These are phyloP conservation scores for Cebus imitator DNA, from an alignment of 2,113 vertebrate genomes.

Conservation along the genomic window DNA sequence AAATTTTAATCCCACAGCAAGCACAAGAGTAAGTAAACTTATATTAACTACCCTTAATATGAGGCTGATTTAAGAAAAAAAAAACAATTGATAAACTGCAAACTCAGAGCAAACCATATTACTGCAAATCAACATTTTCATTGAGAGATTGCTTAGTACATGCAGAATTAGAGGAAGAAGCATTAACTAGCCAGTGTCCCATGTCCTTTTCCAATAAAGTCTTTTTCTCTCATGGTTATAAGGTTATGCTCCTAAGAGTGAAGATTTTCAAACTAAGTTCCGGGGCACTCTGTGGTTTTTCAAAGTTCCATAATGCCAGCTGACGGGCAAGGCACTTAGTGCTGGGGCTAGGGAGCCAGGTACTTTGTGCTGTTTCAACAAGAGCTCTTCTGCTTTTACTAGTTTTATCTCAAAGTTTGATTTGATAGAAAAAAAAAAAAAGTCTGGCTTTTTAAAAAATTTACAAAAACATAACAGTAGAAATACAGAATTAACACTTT, in stretches of 20 bases:
- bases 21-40: not conserved
- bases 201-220: not conserved
- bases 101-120: not conserved
- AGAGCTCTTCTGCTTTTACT: not conserved
- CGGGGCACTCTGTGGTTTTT: not conserved
- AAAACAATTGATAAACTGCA: not conserved
- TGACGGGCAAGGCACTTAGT: not conserved
- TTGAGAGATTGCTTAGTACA: not conserved
- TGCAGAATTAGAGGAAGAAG: not conserved
- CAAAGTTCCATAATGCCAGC: not conserved
- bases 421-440: not conserved
- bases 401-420: not conserved
- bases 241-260: not conserved
- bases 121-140: not conserved
- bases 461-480: not conserved
- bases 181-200: not conserved
- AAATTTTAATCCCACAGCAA: not conserved
- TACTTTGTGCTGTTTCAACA: not conserved
- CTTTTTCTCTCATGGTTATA: not conserved
- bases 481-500: not conserved
- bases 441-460: not conserved
- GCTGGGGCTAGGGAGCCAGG: not conserved
- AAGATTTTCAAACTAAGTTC: not conserved
- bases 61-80: not conserved
- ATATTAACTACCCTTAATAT: not conserved